A percentile compares a stretch with the other conserved stretches of the same genome.
Conservation (phyloP, 2,888 invertebrate genomes). For the Aspidiotus rigidus region DNA sequence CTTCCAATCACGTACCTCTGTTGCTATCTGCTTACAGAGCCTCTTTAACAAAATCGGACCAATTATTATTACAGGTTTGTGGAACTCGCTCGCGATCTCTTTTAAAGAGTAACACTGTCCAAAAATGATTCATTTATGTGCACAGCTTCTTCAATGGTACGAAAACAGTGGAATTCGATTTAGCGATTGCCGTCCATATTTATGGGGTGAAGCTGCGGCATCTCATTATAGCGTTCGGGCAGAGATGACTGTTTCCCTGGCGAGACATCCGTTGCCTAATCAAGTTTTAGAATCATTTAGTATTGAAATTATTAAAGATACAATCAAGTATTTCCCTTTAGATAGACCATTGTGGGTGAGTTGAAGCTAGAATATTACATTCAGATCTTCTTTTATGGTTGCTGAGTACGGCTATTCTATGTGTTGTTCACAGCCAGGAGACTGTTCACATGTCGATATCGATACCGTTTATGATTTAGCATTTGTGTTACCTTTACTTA, state of each 20-base stretch:
- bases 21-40: constrained; percentile 70
- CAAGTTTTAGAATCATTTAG: constrained; percentile 31
- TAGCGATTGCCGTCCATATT: constrained; percentile 62
- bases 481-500: constrained; percentile 69
- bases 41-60: constrained; percentile 59
- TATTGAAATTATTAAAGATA: constrained; percentile 31
- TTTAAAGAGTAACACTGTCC: background rate
- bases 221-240: constrained; percentile 58
- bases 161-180: constrained; percentile 58
- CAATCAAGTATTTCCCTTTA: constrained; percentile 37
- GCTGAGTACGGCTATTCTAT: background rate
- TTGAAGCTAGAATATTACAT: constrained; percentile 4
- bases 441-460: background rate
- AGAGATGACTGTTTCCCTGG: constrained; percentile 39
- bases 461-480: constrained; percentile 65
- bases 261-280: constrained; percentile 36
- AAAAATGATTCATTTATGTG: constrained; percentile 33
- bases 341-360: constrained; percentile 36
- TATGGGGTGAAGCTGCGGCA: constrained; percentile 75
- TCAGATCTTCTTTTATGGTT: background rate
- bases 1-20: constrained; percentile 60
- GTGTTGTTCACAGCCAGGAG: constrained; percentile 13
- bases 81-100: background rate
- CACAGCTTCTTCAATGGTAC: constrained; percentile 58
- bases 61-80: constrained; percentile 50